These are phyloP conservation scores for Macrobrachium rosenbergii DNA, from an alignment of 1,140 invertebrate species.

Conservation along the genomic window DNA sequence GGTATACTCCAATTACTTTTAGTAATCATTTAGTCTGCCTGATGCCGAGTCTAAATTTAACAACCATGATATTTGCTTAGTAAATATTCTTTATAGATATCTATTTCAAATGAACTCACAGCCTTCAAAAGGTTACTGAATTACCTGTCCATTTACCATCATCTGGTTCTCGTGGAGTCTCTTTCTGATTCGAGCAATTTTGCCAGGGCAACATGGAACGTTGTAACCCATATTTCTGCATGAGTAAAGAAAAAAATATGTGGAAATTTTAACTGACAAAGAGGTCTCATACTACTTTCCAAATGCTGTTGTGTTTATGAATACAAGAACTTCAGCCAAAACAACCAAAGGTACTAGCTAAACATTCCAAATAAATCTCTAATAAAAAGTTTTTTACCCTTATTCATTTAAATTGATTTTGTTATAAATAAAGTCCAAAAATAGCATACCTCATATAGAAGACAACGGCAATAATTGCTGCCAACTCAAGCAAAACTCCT, in stretches of 20 bases:
- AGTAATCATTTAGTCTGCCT: too few relatives aligned
- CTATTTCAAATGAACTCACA: not conserved
- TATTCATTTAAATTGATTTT: not conserved
- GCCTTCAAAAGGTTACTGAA: not conserved
- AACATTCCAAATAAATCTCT: too few relatives aligned
- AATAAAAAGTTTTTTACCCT: too few relatives aligned
- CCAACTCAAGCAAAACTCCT: constrained; percentile 45
- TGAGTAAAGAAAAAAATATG: not conserved
- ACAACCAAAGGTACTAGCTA: too few relatives aligned
- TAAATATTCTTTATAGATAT: too few relatives aligned
- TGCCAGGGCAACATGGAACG: constrained; percentile 49
- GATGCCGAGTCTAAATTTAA: too few relatives aligned
- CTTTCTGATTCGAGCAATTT: constrained; percentile 53
- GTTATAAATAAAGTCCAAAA: not conserved
- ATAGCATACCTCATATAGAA: constrained; percentile 55
- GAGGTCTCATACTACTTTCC: not conserved
- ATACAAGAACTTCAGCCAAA: too few relatives aligned
- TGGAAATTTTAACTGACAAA: not conserved
- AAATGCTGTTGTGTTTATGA: too few relatives aligned
- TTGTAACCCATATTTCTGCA: constrained; percentile 55
- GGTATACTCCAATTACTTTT: too few relatives aligned
- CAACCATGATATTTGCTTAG: too few relatives aligned
- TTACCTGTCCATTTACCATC: constrained; percentile 55
- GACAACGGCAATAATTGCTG: constrained; percentile 46
- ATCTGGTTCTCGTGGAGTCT: constrained; percentile 50